Base-by-base conservation (phyloP, 2,797 vertebrate species). In the Leptatherina wallacei region DNA sequence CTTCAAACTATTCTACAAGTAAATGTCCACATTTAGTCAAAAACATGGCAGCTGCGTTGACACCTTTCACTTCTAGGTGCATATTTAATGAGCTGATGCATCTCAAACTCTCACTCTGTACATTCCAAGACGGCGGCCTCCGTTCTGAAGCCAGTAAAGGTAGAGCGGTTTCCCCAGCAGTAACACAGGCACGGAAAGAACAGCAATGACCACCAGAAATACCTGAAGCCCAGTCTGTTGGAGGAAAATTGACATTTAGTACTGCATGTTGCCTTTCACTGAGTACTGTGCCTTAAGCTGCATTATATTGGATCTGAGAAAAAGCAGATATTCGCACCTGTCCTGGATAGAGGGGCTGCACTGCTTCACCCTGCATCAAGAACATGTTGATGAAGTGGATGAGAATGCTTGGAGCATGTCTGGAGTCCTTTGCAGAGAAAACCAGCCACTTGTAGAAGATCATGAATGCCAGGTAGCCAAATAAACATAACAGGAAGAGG, bases 361-460 rank as follows among this genome's bases (percentile, higher is more conserved):
- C 4, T 13, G 32, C 62, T 10, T 90, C 76, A 0, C 81, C 85
- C 68, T 94, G 95, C 91, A 97, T 97, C n/a, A 99, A 89, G 84
- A 99, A 99, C 98, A 99, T 99, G 92, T 98, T 97, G 76, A 99
- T 99, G 76, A 99, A 99, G 9, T 97, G 94, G 29, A 99, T 97
- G 77, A 99, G 95, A 82, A 99, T 97, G 87, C 98, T 99, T 0
- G 98, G 98, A 24, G 98, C 97, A 0, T 55, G 1, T 6, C 33
- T 87, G 11, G 97, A 96, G 70, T 95, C 87, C 13, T 77, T 38
- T 0, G 89, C 94, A 2, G 95, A 93, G 82, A 94, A 99, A 0
- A 88, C 90, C 69, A 99, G 83, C 98, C 98, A 99, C 86, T 99
- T 99, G 80, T 96, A 98, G 77, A 98, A 0, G 29, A 99, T 96